Evolutionary conservation across 2,113 vertebrate species (phyloP).

Genomic region (Tachycineta bicolor): DNA sequence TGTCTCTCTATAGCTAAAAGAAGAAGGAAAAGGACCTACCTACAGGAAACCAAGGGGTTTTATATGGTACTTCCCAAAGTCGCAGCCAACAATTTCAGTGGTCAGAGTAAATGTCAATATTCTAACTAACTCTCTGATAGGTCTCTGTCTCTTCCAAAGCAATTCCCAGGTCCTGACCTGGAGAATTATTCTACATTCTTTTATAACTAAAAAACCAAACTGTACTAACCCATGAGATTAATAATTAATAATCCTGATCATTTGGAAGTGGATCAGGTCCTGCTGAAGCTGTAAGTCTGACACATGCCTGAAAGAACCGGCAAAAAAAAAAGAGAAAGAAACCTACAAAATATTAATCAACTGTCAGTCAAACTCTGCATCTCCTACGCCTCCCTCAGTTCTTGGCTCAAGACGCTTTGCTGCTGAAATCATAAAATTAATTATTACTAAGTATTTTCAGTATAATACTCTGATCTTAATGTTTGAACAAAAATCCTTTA

Average conservation of each 20-base stretch:
- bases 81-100: no score
- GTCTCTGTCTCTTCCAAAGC: no score
- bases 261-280: not conserved
- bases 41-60: no score
- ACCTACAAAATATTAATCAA: not conserved
- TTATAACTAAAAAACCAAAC: no score
- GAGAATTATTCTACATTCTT: no score
- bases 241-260: not conserved
- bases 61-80: no score
- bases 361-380: not conserved
- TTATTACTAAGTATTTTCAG: slow-evolving; percentile 21
- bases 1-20: no score
- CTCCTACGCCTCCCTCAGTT: not conserved
- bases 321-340: not conserved
- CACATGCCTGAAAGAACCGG: not conserved
- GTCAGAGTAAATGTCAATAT: no score
- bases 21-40: no score
- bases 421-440: slow-evolving; percentile 26
- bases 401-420: not conserved
- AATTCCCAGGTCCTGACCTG: no score
- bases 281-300: not conserved
- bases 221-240: no score
- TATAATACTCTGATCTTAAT: slow-evolving; percentile 6
- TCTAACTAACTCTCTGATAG: no score
- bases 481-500: slow-evolving; percentile 35